Evolutionary conservation across 2,797 vertebrate species (phyloP).

Genomic region (Eurystomus glaucurus): DNA sequence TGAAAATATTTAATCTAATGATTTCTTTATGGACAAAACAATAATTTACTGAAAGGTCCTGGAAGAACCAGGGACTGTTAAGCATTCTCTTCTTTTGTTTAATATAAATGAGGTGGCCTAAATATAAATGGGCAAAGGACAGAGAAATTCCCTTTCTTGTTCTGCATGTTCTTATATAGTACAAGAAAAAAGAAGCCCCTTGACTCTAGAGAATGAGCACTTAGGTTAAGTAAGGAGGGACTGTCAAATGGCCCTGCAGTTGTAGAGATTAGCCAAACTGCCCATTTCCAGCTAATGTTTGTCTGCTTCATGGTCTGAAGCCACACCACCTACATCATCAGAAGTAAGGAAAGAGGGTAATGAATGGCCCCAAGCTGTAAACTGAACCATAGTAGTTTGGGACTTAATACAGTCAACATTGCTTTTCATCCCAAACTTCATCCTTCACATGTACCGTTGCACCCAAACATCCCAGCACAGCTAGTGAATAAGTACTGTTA

Average conservation of each 20-base stretch:
- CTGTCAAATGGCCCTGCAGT: accelerated
- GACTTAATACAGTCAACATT: neutral
- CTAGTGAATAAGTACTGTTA: neutral
- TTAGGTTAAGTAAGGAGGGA: neutral
- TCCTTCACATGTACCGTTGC: neutral
- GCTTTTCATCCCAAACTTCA: neutral
- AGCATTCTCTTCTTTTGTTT: neutral
- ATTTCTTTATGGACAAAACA: neutral
- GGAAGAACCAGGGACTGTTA: neutral
- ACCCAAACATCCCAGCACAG: neutral
- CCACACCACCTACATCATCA: too few relatives aligned
- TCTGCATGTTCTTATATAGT: accelerated
- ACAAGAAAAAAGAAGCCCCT: neutral
- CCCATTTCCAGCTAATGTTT: neutral
- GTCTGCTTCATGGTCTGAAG: neutral
- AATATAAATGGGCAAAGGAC: neutral
- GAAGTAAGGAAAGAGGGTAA: neutral
- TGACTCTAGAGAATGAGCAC: neutral
- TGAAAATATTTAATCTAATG: neutral
- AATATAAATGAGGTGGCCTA: neutral
- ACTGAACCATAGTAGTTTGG: neutral
- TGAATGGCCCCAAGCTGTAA: neutral
- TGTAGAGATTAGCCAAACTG: neutral
- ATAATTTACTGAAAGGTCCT: neutral
- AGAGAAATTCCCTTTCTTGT: neutral